Base-by-base conservation (phyloP, 2,888 invertebrate species). In the Gastracanthus pulcherrimus region DNA sequence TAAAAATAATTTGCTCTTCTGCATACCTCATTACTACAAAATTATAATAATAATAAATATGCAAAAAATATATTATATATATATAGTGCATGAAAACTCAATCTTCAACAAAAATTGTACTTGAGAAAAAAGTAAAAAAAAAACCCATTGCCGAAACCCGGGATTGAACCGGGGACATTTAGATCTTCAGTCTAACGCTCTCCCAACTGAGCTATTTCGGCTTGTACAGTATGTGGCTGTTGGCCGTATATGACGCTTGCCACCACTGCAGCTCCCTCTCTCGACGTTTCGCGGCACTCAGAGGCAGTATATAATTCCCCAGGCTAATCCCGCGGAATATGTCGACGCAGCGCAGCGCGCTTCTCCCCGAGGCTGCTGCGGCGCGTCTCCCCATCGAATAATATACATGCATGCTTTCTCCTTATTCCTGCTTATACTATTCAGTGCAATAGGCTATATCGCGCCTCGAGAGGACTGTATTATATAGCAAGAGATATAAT, bases 141-240 rank as follows among this genome's bases (percentile, higher is more conserved):
- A 77, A 76, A 41, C 64, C 51, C 11, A 9, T 58, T 83, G 83
- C 81, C 83, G 81, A 83, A 83, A 81, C 81, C 81, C 82, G 83
- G 83, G 80, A 83, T 83, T 77, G 82, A 83, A 83, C 82, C 82
- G 78, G 82, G 80, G 82, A 83, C 80, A 70, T 83, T 83, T 83
- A 83, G 82, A 80, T 82, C 80, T 80, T 82, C 82, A 82, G 82
- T 82, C 79, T 82, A 82, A 82, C 82, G 82, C 82, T 80, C 80
- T 83, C 80, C 82, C 82, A 83, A 79, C 82, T 83, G 82, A 83
- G 83, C 82, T 83, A 83, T 83, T 83, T 83, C 83, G 83, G 81
- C 81, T 60, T 26, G 48, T 23, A 0, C 23, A 19, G n/a, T 13
- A 4, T 13, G 7, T 3, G 3, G 31, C 13, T n/a, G n/a, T 31